These are phyloP conservation scores for Mungos mungo DNA, from an alignment of 2,113 vertebrate genomes.

Conservation along the genomic window DNA sequence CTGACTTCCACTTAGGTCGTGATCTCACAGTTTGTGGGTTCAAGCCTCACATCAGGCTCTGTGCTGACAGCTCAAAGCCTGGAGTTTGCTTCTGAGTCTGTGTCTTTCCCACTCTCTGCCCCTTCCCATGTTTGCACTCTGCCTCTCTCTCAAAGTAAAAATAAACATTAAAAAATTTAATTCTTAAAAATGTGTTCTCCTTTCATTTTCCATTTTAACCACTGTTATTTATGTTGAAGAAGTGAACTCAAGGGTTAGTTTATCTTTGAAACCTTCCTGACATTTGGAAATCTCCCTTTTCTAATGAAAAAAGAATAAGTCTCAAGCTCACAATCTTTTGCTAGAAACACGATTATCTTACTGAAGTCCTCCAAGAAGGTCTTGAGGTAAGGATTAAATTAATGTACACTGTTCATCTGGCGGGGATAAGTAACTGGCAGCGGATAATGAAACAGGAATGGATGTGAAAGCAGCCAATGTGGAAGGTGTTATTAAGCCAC, in stretches of 20 bases:
- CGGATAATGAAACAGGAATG: background rate
- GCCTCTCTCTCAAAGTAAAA: too few relatives aligned
- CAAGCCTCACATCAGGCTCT: too few relatives aligned
- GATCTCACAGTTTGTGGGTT: too few relatives aligned
- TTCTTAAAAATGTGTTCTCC: background rate
- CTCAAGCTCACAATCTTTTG: background rate
- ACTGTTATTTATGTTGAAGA: constrained; percentile 10
- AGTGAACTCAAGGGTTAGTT: background rate
- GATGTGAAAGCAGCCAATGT: background rate
- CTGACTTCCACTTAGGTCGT: too few relatives aligned
- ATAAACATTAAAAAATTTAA: too few relatives aligned
- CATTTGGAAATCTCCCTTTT: background rate
- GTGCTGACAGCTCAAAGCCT: too few relatives aligned
- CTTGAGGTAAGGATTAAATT: background rate
- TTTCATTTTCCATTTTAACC: constrained; percentile 50
- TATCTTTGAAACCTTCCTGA: background rate
- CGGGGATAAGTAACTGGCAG: background rate
- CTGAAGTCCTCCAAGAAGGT: background rate
- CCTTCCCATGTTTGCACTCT: too few relatives aligned
- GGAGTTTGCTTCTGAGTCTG: too few relatives aligned
- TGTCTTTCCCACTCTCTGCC: too few relatives aligned
- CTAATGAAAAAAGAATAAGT: background rate
- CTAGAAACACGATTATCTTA: background rate
- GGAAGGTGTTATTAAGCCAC: background rate
- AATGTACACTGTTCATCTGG: background rate